Base-by-base conservation (phyloP, 2,113 vertebrate genomes). In the Austrofundulus limnaeus region DNA sequence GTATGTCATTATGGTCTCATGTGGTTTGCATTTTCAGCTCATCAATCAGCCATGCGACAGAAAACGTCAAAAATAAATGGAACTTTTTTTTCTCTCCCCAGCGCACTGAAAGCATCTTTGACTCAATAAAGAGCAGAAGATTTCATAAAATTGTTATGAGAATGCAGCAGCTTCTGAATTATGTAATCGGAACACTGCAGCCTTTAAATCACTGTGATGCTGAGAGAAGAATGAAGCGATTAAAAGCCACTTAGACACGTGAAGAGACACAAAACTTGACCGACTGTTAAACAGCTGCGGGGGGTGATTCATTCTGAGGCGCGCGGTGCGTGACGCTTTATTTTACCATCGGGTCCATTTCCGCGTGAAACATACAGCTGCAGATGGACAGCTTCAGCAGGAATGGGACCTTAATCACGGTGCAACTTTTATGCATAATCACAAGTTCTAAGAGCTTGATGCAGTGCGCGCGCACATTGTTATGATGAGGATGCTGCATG, bases 151-250 rank as follows among this genome's bases (percentile, higher is more conserved):
- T 6, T 84, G 52, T 77, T 52, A 79, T 73, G 65, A 68, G 66
- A 73, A 82, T 85, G 84, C 87, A 89, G 83, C 82, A 88, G 72
- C 28, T 20, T 43, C 46, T 43, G 59, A 82, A 73, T 90, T 88
- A 91, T 90, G 82, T 84, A 89, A 90, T 78, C 74, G 34, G 25
- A 25, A 70, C 37, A 72, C 69, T 72, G 86, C 74, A 81, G 83
- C 49, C 68, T 54, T 75, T 53, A 61, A 66, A 65, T 46, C 58
- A 2, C 25, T 45, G 55, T 47, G 51, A 53, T 45, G 66, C 58
- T 51, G 31, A 11, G 38, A 62, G 51, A 28, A 21, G 60, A 58
- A 43, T 55, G 39, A 61, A 47, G 45, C 39, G 11, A 58, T 68
- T 59, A 51, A 20, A 57, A 45, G 50, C 58, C 41, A 65, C 23